A percentile compares a stretch with the other conserved stretches of the same genome.
Evolutionary conservation across 1,140 invertebrate genomes (phyloP).

Genomic region (Heliothis subflexa): DNA sequence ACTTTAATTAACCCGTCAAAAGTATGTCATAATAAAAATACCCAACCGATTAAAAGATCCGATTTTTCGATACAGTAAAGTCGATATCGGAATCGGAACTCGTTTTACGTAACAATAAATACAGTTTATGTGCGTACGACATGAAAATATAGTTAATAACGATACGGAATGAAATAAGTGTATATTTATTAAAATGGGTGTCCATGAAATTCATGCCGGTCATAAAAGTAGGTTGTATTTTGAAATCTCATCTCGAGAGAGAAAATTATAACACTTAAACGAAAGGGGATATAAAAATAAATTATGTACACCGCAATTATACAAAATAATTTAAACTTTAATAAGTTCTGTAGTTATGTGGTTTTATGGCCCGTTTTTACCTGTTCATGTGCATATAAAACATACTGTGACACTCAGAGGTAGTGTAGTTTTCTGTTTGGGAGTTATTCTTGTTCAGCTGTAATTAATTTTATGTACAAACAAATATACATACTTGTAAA

Average conservation of each 20-base stretch:
- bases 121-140: background rate
- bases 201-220: background rate
- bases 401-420: too few species aligned
- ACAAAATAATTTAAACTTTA: too few species aligned
- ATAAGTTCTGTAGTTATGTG: too few species aligned
- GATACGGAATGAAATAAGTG: background rate
- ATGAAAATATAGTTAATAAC: conserved; percentile 22
- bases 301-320: too few species aligned
- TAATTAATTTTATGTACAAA: too few species aligned
- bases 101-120: conserved; percentile 22
- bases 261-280: background rate
- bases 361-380: too few species aligned
- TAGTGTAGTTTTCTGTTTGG: too few species aligned
- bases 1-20: background rate
- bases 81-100: conserved; percentile 11
- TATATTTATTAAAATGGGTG: conserved; percentile 22
- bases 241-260: background rate
- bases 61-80: conserved; percentile 2
- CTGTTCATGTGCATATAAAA: too few species aligned
- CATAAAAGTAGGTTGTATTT: conserved; percentile 10
- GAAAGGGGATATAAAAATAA: too few species aligned
- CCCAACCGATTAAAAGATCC: background rate
- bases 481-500: too few species aligned
- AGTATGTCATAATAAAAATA: background rate
- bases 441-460: too few species aligned